Conservation (phyloP, 1,140 invertebrate genomes). For the Metopolophium dirhodum region DNA sequence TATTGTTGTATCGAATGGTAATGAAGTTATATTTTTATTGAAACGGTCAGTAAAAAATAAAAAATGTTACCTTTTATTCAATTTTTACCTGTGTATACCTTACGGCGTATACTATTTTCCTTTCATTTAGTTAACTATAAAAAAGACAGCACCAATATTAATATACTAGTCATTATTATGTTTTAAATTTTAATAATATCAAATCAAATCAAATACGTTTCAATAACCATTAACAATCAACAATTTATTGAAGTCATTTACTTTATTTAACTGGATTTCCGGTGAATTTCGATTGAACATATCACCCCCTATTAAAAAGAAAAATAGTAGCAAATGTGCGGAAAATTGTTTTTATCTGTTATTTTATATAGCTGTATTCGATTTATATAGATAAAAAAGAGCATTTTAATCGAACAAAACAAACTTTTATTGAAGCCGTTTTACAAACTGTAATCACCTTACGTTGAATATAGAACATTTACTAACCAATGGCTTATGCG, state of each 20-base stretch:
- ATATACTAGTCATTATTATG: not conserved
- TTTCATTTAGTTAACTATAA: not conserved
- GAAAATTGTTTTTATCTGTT: slow-evolving; percentile 6
- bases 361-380: not conserved
- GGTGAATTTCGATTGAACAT: not conserved
- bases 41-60: not conserved
- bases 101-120: not conserved
- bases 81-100: not conserved
- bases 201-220: not conserved
- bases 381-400: not conserved
- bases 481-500: not conserved
- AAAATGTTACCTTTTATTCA: not conserved
- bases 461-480: slow-evolving; percentile 15
- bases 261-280: not conserved
- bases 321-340: not conserved
- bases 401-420: not conserved
- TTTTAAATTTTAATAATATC: not conserved
- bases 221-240: not conserved
- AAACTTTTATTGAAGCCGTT: not conserved
- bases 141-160: not conserved
- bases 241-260: slow-evolving; percentile 17
- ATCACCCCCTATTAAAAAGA: slow-evolving; percentile 17
- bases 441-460: slow-evolving; percentile 26
- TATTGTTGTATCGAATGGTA: too few relatives aligned
- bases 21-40: not conserved